A percentile compares a stretch with the other conserved stretches of the same genome.
Conservation (phyloP, 2,113 vertebrate species). For the Chaetops frenatus region DNA sequence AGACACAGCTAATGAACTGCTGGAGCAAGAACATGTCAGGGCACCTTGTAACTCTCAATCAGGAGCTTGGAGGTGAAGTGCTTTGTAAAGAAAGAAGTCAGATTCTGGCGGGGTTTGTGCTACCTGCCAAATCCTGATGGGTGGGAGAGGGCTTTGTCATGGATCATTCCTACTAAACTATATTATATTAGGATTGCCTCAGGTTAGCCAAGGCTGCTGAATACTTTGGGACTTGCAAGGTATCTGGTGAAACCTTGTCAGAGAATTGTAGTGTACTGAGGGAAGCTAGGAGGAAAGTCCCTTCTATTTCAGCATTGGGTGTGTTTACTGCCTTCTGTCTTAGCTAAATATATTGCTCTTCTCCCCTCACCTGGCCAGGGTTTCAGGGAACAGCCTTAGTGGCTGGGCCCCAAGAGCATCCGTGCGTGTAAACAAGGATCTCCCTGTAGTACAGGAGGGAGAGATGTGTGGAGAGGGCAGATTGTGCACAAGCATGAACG, state of each 20-base stretch:
- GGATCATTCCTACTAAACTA: background rate
- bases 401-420: background rate
- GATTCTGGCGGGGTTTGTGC: background rate
- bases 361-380: background rate
- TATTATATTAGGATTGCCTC: background rate
- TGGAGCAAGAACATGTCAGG: background rate
- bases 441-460: background rate
- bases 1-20: background rate
- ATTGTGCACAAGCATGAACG: accelerated
- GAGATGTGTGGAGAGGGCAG: accelerated
- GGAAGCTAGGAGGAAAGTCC: background rate
- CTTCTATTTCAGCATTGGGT: background rate
- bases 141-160: background rate
- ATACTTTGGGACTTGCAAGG: background rate
- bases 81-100: background rate
- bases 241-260: background rate
- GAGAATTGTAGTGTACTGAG: background rate
- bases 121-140: background rate
- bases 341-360: background rate
- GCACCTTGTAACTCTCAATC: background rate
- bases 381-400: background rate
- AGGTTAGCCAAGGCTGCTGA: background rate
- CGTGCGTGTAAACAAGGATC: background rate
- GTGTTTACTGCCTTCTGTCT: background rate
- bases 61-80: background rate